Percentiles rank a stretch among this genome's conserved stretches.
Conservation (phyloP, 2,888 invertebrate species). For the Pollenia griseotomentosa region DNA sequence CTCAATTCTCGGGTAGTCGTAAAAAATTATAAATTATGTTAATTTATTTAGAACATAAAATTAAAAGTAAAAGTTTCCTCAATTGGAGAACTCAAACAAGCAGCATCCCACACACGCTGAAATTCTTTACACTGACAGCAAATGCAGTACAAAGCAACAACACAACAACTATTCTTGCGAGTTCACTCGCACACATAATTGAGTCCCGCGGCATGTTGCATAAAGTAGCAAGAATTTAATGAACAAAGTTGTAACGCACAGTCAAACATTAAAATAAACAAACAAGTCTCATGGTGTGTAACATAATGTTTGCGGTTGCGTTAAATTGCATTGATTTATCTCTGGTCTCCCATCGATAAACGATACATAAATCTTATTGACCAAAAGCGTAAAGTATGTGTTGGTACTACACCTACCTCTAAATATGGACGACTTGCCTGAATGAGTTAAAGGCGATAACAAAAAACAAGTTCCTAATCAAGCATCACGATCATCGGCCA, state of each 20-base stretch:
- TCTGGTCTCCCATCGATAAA: conserved; percentile 65
- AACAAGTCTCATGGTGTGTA: conserved; percentile 65
- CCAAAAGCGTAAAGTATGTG: background rate
- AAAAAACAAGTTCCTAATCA: conserved; percentile 74
- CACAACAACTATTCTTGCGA: background rate
- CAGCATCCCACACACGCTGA: conserved; percentile 56
- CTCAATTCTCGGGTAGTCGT: background rate
- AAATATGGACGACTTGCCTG: conserved; percentile 42
- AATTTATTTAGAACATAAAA: background rate
- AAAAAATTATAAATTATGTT: background rate
- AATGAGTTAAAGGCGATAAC: conserved; percentile 31
- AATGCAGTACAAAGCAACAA: background rate
- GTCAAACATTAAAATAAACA: background rate
- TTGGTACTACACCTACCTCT: conserved; percentile 37
- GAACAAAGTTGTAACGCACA: conserved; percentile 28
- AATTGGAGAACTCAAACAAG: conserved; percentile 15
- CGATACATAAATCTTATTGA: conserved; percentile 68
- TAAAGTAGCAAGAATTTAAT: conserved; percentile 55
- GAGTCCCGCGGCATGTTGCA: conserved; percentile 43
- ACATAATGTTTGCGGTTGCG: conserved; percentile 68
- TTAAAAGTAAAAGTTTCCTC: conserved; percentile 54
- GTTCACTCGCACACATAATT: background rate
- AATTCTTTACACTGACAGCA: conserved; percentile 24
- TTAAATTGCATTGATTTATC: conserved; percentile 74
- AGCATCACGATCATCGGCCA: conserved; percentile 70